Conservation (phyloP, 1,140 invertebrate genomes). For the Popillia japonica region DNA sequence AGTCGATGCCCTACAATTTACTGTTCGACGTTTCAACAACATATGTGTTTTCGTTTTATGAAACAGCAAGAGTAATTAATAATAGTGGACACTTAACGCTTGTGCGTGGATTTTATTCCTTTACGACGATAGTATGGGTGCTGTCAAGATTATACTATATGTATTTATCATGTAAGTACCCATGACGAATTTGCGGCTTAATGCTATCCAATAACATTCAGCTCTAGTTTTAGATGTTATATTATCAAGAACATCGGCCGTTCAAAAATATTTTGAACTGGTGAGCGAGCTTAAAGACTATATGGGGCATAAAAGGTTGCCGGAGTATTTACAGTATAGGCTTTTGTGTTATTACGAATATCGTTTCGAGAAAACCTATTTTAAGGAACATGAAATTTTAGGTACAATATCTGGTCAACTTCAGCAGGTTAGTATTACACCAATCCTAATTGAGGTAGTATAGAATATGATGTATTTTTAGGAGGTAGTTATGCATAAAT, state of each 20-base stretch:
- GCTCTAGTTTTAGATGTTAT: conserved; percentile 37
- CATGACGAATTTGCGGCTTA: not conserved
- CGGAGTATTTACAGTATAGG: conserved; percentile 44
- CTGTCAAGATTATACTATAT: conserved; percentile 1
- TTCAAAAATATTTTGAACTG: conserved; percentile 48
- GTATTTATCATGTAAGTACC: not conserved
- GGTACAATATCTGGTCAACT: conserved; percentile 44
- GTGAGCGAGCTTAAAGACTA: conserved; percentile 48
- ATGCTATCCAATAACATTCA: conserved; percentile 1
- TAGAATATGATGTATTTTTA: not conserved
- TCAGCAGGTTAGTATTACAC: conserved; percentile 24
- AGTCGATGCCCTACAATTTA: conserved; percentile 15
- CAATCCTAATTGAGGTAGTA: not conserved
- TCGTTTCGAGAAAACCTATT: conserved; percentile 51
- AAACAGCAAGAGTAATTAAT: conserved; percentile 1
- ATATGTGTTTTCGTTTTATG: conserved; percentile 9
- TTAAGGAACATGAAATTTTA: conserved; percentile 47
- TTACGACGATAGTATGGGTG: not conserved
- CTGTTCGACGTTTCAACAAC: not conserved
- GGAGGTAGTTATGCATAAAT: conserved; percentile 49
- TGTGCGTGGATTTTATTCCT: not conserved
- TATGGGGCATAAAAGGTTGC: conserved; percentile 48
- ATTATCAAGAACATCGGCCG: conserved; percentile 23
- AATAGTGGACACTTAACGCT: not conserved
- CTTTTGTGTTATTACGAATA: conserved; percentile 50